Evolutionary conservation across 1,140 invertebrate genomes (phyloP).

Genomic region (Hesperophylax magnus): DNA sequence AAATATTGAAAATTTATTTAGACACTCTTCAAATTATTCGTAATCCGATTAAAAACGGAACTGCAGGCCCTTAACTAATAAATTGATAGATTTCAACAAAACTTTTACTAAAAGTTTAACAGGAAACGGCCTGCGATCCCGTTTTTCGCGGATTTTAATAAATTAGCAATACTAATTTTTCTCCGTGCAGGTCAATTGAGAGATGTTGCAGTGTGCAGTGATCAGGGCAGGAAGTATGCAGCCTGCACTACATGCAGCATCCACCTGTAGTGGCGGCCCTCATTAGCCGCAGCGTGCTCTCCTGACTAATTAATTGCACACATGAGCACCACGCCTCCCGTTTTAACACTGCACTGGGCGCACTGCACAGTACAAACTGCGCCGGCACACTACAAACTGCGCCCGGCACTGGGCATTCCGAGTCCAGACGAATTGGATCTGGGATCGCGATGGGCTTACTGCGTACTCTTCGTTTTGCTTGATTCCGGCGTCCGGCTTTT

Average conservation of each 20-base stretch:
- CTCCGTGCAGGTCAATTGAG: too few relatives aligned
- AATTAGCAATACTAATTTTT: too few relatives aligned
- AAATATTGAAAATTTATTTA: too few relatives aligned
- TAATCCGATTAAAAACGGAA: too few relatives aligned
- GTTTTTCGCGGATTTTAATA: too few relatives aligned
- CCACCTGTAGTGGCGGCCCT: conserved; percentile 15
- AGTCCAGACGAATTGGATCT: neutral
- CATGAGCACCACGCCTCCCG: conserved; percentile 55
- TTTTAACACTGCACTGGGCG: conserved; percentile 51
- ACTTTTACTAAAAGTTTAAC: too few relatives aligned
- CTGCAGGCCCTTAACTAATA: too few relatives aligned
- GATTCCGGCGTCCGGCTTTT: conserved; percentile 13
- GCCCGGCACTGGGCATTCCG: conserved; percentile 2
- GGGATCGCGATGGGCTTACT: conserved; percentile 13
- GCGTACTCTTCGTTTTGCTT: conserved; percentile 16
- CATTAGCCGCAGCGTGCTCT: conserved; percentile 50
- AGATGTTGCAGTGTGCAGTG: neutral
- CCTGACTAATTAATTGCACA: conserved; percentile 54
- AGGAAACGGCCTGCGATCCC: too few relatives aligned
- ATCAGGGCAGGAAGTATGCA: neutral
- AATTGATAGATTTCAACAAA: too few relatives aligned
- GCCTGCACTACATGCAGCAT: neutral
- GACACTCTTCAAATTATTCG: too few relatives aligned
- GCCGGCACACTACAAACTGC: neutral
- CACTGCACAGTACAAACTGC: too few relatives aligned